phyloP scores from a whole-genome alignment of 1,140 invertebrate genomes.

The Cardiocondyla obscurior region DNA sequence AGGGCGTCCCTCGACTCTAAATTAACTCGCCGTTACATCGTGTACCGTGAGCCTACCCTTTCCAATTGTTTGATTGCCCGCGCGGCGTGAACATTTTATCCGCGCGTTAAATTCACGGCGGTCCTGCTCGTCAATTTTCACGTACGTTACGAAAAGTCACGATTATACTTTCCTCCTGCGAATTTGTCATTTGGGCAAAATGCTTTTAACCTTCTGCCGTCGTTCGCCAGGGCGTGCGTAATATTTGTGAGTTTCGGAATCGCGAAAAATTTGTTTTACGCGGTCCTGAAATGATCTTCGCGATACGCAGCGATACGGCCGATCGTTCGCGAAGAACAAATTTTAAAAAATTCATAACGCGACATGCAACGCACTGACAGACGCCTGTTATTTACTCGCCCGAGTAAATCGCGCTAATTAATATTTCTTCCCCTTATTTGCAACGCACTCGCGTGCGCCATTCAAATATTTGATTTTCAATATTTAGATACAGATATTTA shows the following conservation, averaged over 20 bases:
- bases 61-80: neutral
- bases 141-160: neutral
- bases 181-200: neutral
- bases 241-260: too few species aligned
- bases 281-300: too few species aligned
- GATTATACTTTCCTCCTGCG: neutral
- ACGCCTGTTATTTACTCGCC: too few species aligned
- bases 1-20: neutral
- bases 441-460: neutral
- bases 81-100: slow-evolving; percentile 11
- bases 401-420: too few species aligned
- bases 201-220: neutral
- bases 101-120: neutral
- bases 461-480: neutral
- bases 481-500: neutral
- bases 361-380: too few species aligned
- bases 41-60: neutral
- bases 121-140: neutral
- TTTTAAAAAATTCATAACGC: too few species aligned
- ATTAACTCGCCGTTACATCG: slow-evolving; percentile 48
- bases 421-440: neutral
- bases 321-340: too few species aligned
- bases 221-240: too few species aligned
- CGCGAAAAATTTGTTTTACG: too few species aligned
- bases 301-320: too few species aligned